A percentile compares a stretch with the other conserved stretches of the same genome.
Evolutionary conservation across 1,140 invertebrate genomes (phyloP).

Genomic region (Leguminivora glycinivorella): DNA sequence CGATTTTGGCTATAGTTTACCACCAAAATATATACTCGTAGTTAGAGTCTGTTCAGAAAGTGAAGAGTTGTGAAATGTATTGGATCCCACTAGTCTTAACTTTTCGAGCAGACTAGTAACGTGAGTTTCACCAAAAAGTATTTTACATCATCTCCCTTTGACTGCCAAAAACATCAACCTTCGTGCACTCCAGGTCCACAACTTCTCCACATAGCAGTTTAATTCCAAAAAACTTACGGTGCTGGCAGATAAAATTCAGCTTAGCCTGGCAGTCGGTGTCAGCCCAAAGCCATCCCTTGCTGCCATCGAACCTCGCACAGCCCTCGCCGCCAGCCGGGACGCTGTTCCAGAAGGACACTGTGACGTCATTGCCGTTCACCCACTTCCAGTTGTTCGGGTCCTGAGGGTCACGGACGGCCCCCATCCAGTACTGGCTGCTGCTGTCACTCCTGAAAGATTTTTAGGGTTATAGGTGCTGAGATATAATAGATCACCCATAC

Average conservation of each 20-base stretch:
- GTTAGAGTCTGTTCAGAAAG: too few relatives aligned
- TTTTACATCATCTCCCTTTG: too few relatives aligned
- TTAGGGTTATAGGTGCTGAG: neutral
- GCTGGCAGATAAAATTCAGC: constrained; percentile 96
- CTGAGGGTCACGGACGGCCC: constrained; percentile 89
- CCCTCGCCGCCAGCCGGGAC: constrained; percentile 90
- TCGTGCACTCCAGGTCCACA: neutral
- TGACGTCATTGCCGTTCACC: constrained; percentile 92
- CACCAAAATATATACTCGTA: too few relatives aligned
- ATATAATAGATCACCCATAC: too few relatives aligned
- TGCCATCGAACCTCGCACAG: constrained; percentile 94
- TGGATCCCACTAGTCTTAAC: too few relatives aligned
- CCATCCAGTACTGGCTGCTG: constrained; percentile 97
- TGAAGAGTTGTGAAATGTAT: too few relatives aligned
- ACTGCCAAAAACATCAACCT: too few relatives aligned
- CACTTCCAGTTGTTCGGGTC: constrained; percentile 93
- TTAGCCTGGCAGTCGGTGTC: constrained; percentile 93
- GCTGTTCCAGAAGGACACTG: constrained; percentile 95
- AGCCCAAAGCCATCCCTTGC: constrained; percentile 96
- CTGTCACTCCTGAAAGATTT: constrained; percentile 86
- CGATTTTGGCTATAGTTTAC: too few relatives aligned
- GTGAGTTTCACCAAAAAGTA: too few relatives aligned
- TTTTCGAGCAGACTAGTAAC: too few relatives aligned
- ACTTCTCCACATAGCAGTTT: constrained; percentile 24
- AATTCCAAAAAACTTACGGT: constrained; percentile 85